Evolutionary conservation across 1,140 invertebrate genomes (phyloP).

Genomic region (Zaprionus vittiger): DNA sequence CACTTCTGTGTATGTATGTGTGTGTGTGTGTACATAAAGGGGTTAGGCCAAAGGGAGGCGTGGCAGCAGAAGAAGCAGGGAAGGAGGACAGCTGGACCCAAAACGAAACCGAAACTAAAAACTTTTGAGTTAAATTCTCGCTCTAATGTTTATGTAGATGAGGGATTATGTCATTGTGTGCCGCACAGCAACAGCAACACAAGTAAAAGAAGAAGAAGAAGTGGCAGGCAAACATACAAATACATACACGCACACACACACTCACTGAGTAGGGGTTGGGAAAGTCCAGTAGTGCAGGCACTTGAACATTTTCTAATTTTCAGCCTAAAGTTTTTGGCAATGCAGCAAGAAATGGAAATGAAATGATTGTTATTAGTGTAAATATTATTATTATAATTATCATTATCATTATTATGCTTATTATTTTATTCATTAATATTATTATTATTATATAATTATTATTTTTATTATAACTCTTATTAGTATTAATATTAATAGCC

Average conservation of each 20-base stretch:
- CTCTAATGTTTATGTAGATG: constrained; percentile 83
- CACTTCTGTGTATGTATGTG: constrained; percentile 43
- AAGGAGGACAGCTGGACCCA: constrained; percentile 60
- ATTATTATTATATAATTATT: not conserved
- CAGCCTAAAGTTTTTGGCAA: constrained; percentile 63
- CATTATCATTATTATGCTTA: constrained; percentile 56
- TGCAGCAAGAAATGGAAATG: constrained; percentile 26
- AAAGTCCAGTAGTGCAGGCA: constrained; percentile 53
- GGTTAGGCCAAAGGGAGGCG: not conserved
- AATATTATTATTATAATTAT: constrained; percentile 67
- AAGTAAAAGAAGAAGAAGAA: not conserved
- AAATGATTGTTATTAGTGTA: too few relatives aligned
- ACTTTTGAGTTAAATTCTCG: constrained; percentile 82
- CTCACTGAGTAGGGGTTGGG: constrained; percentile 1
- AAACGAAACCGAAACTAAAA: constrained; percentile 83
- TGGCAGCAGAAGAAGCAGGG: constrained; percentile 6
- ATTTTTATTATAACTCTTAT: not conserved
- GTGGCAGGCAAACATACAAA: constrained; percentile 11
- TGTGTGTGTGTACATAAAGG: constrained; percentile 12
- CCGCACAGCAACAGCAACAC: constrained; percentile 42
- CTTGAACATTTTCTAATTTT: constrained; percentile 81
- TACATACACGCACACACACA: constrained; percentile 21
- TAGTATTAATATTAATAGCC: not conserved
- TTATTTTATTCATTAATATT: constrained; percentile 27
- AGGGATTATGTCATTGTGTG: constrained; percentile 82